These are phyloP conservation scores for Chaitophorus viminalis DNA, from an alignment of 2,888 invertebrate species.

Conservation along the genomic window DNA sequence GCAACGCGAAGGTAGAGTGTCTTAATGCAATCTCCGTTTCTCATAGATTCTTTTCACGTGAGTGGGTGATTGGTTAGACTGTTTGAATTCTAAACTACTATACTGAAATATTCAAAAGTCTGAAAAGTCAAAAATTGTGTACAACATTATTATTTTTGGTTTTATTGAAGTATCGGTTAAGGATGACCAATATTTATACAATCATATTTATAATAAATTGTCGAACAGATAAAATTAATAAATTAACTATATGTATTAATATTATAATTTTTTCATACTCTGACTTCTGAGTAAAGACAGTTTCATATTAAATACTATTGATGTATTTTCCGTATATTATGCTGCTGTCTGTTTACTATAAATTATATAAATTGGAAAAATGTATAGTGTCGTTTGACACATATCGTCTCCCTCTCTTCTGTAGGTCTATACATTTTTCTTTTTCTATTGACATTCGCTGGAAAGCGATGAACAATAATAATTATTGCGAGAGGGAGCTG, in stretches of 20 bases:
- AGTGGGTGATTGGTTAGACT: too few relatives aligned
- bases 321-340: not conserved
- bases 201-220: not conserved
- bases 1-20: too few relatives aligned
- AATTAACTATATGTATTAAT: too few relatives aligned
- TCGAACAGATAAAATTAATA: not conserved
- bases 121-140: too few relatives aligned
- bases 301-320: not conserved
- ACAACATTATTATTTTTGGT: not conserved
- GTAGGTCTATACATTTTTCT: too few relatives aligned
- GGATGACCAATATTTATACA: not conserved
- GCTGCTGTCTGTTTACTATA: not conserved
- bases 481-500: not conserved
- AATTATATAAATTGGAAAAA: not conserved
- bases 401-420: not conserved
- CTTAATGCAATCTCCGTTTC: too few relatives aligned
- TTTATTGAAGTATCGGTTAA: not conserved
- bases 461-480: conserved; percentile 3
- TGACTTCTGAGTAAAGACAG: too few relatives aligned
- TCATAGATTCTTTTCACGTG: too few relatives aligned
- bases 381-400: not conserved
- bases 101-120: too few relatives aligned
- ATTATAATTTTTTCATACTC: too few relatives aligned
- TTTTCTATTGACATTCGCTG: not conserved
- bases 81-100: too few relatives aligned